Conservation (phyloP, 2,797 vertebrate genomes). For the Chanos chanos region DNA sequence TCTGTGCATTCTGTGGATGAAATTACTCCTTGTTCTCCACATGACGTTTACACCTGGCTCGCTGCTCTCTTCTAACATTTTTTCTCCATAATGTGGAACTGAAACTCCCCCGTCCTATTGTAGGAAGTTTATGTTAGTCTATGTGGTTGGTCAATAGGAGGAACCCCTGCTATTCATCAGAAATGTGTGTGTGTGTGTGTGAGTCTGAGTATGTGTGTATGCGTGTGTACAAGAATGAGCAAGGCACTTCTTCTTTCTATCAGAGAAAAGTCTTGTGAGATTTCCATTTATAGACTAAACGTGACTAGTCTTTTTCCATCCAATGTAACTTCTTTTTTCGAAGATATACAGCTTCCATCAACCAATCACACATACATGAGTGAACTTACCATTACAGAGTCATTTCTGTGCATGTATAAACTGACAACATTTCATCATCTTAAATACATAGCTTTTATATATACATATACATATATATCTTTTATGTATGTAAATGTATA, state of each 20-base stretch:
- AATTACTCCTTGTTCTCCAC: not conserved
- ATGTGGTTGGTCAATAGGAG: constrained; percentile 19
- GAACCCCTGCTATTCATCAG: constrained; percentile 39
- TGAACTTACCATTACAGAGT: too few species aligned
- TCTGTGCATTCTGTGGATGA: not conserved
- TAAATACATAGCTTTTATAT: too few species aligned
- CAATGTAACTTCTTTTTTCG: constrained; percentile 53
- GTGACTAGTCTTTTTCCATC: constrained; percentile 48
- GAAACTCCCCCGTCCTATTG: constrained; percentile 1
- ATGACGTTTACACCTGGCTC: constrained; percentile 30
- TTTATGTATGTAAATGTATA: too few species aligned
- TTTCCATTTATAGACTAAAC: constrained; percentile 45
- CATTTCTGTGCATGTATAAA: too few species aligned
- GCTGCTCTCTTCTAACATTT: constrained; percentile 3
- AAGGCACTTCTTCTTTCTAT: constrained; percentile 22
- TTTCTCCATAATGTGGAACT: constrained; percentile 48
- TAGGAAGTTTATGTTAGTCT: not conserved
- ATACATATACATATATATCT: too few species aligned
- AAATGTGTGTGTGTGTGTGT: constrained; percentile 32
- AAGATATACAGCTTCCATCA: constrained; percentile 9
- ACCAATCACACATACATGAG: too few species aligned
- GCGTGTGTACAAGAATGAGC: constrained; percentile 22
- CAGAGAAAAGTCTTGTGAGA: not conserved
- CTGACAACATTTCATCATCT: too few species aligned
- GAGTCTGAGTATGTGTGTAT: constrained; percentile 17